Percentiles rank a stretch among this genome's conserved stretches.
phyloP scores from a whole-genome alignment of 2,797 vertebrate genomes.

The Chromobotia macracanthus region DNA sequence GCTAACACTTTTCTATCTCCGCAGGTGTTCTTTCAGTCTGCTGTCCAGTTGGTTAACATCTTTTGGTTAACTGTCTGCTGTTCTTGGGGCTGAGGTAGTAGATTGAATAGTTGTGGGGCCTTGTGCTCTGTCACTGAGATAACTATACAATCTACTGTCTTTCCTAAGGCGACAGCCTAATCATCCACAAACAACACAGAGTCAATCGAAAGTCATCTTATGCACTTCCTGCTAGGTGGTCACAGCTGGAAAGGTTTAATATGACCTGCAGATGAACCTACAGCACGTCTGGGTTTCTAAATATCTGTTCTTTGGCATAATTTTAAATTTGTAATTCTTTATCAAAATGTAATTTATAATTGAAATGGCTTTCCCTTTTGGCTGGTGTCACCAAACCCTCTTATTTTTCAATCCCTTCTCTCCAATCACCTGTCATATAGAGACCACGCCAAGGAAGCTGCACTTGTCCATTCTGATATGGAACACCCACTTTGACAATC shows the following conservation, averaged over 20 bases:
- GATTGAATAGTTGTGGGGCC: conserved; percentile 95
- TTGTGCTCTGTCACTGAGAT: conserved; percentile 83
- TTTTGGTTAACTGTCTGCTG: conserved; percentile 72
- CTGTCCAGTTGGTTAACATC: conserved; percentile 61
- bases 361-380: background rate
- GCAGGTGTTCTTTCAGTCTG: conserved; percentile 49
- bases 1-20: conserved; percentile 46
- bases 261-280: background rate
- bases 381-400: background rate
- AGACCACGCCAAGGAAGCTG: background rate
- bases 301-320: background rate
- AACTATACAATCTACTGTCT: conserved; percentile 98
- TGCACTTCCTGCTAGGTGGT: background rate
- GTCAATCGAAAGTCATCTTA: background rate
- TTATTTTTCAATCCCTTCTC: background rate
- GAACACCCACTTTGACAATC: too few relatives aligned
- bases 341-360: background rate
- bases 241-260: background rate
- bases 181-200: conserved; percentile 66
- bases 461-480: too few relatives aligned
- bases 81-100: conserved; percentile 96
- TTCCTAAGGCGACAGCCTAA: conserved; percentile 90
- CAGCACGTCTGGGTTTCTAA: background rate
- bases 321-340: background rate
- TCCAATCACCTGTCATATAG: background rate